phyloP scores from a whole-genome alignment of 2,113 vertebrate genomes.

The Gracilinanus agilis region DNA sequence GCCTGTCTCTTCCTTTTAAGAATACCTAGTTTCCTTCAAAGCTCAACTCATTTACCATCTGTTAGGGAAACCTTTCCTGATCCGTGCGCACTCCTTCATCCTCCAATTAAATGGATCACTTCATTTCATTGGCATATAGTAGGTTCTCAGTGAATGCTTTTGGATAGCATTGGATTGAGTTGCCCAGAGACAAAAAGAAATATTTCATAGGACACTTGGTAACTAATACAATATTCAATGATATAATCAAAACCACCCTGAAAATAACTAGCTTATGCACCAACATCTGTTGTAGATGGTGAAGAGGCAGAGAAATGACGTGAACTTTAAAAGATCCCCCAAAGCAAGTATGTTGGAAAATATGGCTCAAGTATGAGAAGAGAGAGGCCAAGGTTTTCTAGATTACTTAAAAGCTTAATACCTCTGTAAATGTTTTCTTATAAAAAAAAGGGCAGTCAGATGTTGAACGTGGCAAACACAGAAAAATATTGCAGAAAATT shows the following conservation, averaged over 20 bases:
- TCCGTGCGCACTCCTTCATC: not conserved
- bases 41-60: not conserved
- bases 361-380: not conserved
- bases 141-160: not conserved
- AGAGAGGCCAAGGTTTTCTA: not conserved
- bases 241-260: not conserved
- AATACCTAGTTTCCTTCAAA: not conserved
- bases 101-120: not conserved
- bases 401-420: not conserved
- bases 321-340: not conserved
- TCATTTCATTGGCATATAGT: not conserved
- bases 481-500: not conserved
- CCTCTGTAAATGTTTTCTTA: not conserved
- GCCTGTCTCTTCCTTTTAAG: not conserved
- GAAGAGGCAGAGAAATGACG: not conserved
- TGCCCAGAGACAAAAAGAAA: not conserved
- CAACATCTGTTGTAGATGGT: not conserved
- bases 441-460: not conserved
- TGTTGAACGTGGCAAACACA: not conserved
- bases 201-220: not conserved
- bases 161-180: not conserved
- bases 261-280: not conserved
- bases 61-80: not conserved
- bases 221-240: not conserved
- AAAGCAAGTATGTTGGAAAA: not conserved